Conservation (phyloP, 2,888 invertebrate genomes). For the Rapana venosa region DNA sequence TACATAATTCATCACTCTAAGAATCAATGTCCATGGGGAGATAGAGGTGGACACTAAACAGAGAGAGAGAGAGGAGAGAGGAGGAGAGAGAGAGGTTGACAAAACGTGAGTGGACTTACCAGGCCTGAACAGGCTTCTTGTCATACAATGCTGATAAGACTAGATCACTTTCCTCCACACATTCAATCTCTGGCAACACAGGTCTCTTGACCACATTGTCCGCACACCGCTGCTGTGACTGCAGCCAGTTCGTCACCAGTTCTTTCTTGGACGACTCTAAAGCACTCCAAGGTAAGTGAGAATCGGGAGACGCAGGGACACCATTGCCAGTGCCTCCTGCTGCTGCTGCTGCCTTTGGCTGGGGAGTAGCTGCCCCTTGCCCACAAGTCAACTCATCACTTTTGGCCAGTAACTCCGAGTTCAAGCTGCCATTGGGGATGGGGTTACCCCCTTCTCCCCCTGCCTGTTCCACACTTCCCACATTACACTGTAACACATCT, state of each 20-base stretch:
- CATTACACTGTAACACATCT: constrained; percentile 9
- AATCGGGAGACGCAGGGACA: constrained; percentile 34
- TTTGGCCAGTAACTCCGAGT: constrained; percentile 44
- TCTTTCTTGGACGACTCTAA: constrained; percentile 60
- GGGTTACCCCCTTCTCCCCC: background rate
- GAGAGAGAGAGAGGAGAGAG: no score
- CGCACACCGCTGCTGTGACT: constrained; percentile 62
- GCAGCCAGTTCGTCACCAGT: constrained; percentile 69
- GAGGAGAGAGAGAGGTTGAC: background rate
- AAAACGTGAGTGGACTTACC: background rate
- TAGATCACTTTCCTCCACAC: constrained; percentile 87
- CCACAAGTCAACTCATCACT: constrained; percentile 36
- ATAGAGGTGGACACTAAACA: no score
- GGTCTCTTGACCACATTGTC: constrained; percentile 85
- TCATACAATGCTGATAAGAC: constrained; percentile 84
- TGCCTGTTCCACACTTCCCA: constrained; percentile 36
- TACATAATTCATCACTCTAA: no score
- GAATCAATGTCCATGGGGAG: no score
- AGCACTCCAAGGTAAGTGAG: constrained; percentile 50
- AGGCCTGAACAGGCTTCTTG: constrained; percentile 1
- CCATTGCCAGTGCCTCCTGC: constrained; percentile 34
- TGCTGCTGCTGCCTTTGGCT: constrained; percentile 28
- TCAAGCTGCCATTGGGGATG: constrained; percentile 38
- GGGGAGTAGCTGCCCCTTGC: constrained; percentile 23
- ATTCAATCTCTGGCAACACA: constrained; percentile 86